A percentile compares a stretch with the other conserved stretches of the same genome.
Evolutionary conservation across 2,797 vertebrate genomes (phyloP).

Genomic region (Eulemur mongoz): DNA sequence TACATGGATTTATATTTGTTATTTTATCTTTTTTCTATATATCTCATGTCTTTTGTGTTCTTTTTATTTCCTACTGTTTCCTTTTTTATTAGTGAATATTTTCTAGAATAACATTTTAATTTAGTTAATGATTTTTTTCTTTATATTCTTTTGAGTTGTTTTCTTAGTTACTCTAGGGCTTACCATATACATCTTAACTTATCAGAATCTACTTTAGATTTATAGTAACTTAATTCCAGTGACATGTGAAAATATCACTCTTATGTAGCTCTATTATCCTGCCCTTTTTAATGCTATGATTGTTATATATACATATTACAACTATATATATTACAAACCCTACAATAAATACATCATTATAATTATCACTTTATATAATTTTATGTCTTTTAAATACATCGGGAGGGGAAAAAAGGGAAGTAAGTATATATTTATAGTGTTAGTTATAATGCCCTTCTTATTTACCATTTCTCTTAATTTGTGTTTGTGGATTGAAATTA

Average conservation of each 20-base stretch:
- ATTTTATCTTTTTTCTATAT: neutral
- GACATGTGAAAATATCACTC: neutral
- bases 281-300: neutral
- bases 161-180: neutral
- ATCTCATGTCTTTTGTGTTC: neutral
- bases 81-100: neutral
- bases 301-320: neutral
- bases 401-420: neutral
- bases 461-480: conserved; percentile 44
- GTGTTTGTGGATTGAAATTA: neutral
- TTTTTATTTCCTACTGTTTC: neutral
- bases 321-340: neutral
- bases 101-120: conserved; percentile 33
- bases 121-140: neutral
- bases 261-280: neutral
- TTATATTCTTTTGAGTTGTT: neutral
- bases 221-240: neutral
- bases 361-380: conserved; percentile 42
- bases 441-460: neutral
- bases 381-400: conserved; percentile 43
- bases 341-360: conserved; percentile 5
- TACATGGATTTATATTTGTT: neutral
- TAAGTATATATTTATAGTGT: conserved; percentile 1
- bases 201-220: neutral
- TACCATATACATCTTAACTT: conserved; percentile 2